A percentile compares a stretch with the other conserved stretches of the same genome.
Evolutionary conservation across 1,140 invertebrate species (phyloP).

Genomic region (Bursaphelenchus mucronatus): DNA sequence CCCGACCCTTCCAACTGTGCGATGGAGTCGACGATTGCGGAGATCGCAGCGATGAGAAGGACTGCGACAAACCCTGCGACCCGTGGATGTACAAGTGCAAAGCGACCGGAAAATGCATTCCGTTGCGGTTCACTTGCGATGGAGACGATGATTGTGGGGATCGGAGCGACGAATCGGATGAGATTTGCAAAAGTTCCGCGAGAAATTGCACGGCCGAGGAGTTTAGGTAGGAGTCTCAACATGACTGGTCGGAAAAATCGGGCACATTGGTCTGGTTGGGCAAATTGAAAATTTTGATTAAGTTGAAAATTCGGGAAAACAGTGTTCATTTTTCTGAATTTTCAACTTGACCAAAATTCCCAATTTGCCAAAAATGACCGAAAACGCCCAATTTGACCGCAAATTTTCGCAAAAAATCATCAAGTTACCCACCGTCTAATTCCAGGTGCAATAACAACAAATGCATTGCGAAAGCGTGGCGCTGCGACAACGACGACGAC

Average conservation of each 20-base stretch:
- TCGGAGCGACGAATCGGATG: conserved; percentile 49
- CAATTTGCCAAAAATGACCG: too few species aligned
- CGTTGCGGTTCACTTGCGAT: conserved; percentile 90
- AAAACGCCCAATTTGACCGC: too few species aligned
- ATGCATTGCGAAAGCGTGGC: conserved; percentile 73
- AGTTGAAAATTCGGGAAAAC: too few species aligned
- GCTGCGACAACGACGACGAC: conserved; percentile 77
- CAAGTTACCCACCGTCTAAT: too few species aligned
- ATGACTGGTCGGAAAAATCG: too few species aligned
- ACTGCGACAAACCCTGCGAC: conserved; percentile 61
- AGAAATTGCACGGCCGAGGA: conserved; percentile 62
- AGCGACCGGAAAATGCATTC: conserved; percentile 82
- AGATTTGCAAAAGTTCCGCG: conserved; percentile 50
- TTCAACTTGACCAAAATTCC: too few species aligned
- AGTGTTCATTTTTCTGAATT: too few species aligned
- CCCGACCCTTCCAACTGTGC: conserved; percentile 82
- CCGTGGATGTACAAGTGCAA: conserved; percentile 76
- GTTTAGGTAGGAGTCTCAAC: conserved; percentile 63
- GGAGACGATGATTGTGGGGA: conserved; percentile 61
- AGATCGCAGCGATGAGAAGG: conserved; percentile 61
- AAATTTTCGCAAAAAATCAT: too few species aligned
- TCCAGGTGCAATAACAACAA: conserved; percentile 73
- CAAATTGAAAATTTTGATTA: too few species aligned
- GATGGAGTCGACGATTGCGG: conserved; percentile 79
- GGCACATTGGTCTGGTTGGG: too few species aligned